Percentiles rank a stretch among this genome's conserved stretches.
phyloP scores from a whole-genome alignment of 2,797 vertebrate genomes.

The Sparidentex hasta region DNA sequence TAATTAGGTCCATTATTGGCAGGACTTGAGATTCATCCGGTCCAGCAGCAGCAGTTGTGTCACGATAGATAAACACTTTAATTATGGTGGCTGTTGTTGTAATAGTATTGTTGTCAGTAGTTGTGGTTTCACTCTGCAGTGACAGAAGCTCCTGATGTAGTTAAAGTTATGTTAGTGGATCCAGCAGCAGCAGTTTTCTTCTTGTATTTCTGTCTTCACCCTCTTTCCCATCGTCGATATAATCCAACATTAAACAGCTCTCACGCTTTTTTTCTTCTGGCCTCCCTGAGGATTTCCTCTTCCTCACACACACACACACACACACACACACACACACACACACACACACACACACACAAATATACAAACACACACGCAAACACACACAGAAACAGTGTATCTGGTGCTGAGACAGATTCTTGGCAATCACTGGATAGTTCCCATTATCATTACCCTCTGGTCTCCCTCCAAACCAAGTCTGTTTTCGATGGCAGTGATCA shows the following conservation, averaged over 20 bases:
- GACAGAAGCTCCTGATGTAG: background rate
- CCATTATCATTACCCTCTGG: conserved; percentile 55
- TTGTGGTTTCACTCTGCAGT: background rate
- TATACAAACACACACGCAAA: conserved; percentile 15
- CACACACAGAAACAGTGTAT: conserved; percentile 46
- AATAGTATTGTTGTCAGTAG: background rate
- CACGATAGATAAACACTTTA: too few relatives aligned
- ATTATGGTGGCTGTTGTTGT: background rate
- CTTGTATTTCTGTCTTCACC: conserved; percentile 58
- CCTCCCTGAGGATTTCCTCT: conserved; percentile 65
- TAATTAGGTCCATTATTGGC: background rate
- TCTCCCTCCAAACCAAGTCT: conserved; percentile 48
- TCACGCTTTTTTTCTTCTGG: conserved; percentile 65
- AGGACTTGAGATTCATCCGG: background rate
- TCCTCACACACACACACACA: conserved; percentile 33
- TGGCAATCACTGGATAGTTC: conserved; percentile 55
- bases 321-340: conserved; percentile 17
- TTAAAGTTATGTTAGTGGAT: background rate
- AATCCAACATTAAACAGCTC: conserved; percentile 78
- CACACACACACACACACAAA: conserved; percentile 31
- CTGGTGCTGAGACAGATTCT: conserved; percentile 58
- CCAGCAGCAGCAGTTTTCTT: background rate
- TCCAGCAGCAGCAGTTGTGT: too few relatives aligned
- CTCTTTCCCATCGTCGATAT: conserved; percentile 65
- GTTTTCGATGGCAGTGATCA: conserved; percentile 35